Conservation (phyloP, 2,797 vertebrate genomes). For the Crocodylus rhombifer region DNA sequence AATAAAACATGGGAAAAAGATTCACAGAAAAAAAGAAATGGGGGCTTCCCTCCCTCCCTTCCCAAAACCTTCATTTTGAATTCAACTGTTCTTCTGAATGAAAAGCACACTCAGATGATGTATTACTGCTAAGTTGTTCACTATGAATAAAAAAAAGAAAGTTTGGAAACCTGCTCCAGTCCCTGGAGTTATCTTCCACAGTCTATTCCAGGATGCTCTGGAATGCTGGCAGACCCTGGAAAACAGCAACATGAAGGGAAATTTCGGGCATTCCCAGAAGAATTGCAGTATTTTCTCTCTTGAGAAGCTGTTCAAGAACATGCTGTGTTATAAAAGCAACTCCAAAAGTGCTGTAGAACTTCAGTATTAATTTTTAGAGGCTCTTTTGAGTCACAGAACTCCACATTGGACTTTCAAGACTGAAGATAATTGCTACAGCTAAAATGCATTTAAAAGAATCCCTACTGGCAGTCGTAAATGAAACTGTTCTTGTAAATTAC, state of each 20-base stretch:
- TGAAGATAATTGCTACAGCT: slow-evolving; percentile 61
- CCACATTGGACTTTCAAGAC: slow-evolving; percentile 55
- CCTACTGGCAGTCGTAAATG: slow-evolving; percentile 25
- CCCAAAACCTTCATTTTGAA: slow-evolving; percentile 21
- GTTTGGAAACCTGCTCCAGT: slow-evolving; percentile 50
- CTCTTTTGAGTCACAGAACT: slow-evolving; percentile 53
- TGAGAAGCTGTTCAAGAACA: slow-evolving; percentile 66
- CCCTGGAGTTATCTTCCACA: slow-evolving; percentile 35
- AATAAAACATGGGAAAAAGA: not conserved
- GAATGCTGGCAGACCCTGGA: slow-evolving; percentile 63
- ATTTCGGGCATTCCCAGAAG: slow-evolving; percentile 33
- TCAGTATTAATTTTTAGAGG: slow-evolving; percentile 54
- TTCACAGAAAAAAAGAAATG: not conserved
- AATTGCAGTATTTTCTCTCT: slow-evolving; percentile 66
- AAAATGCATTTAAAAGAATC: slow-evolving; percentile 37
- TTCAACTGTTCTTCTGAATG: slow-evolving; percentile 13
- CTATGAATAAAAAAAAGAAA: slow-evolving; percentile 46
- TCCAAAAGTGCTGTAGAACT: slow-evolving; percentile 36
- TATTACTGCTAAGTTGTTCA: slow-evolving; percentile 49
- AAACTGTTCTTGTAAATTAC: slow-evolving; percentile 9
- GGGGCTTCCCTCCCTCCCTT: not conserved
- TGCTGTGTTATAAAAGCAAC: slow-evolving; percentile 53
- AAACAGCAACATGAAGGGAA: slow-evolving; percentile 51
- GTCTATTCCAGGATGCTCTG: slow-evolving; percentile 58
- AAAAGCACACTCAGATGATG: slow-evolving; percentile 47